phyloP scores from a whole-genome alignment of 1,140 invertebrate species.

The Sitobion miscanthi region DNA sequence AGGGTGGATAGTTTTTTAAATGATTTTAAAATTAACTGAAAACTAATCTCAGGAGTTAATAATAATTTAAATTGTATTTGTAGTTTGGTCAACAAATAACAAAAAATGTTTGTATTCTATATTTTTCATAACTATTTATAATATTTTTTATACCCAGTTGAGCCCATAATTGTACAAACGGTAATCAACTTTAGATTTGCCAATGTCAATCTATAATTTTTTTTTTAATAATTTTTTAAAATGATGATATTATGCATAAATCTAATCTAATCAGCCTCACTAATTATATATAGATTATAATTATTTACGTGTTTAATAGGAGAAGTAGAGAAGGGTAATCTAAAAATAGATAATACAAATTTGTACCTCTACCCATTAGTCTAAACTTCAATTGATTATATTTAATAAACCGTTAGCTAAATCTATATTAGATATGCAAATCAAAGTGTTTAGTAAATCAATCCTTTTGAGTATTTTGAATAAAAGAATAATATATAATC shows the following conservation, averaged over 20 bases:
- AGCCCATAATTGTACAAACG: background rate
- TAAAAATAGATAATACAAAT: background rate
- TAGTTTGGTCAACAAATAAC: background rate
- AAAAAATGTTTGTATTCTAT: background rate
- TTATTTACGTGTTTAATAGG: background rate
- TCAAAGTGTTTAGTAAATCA: background rate
- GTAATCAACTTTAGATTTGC: background rate
- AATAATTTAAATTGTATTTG: background rate
- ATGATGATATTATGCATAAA: background rate
- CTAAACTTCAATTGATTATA: slow-evolving; percentile 10
- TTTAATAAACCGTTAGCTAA: background rate
- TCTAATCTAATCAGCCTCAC: background rate
- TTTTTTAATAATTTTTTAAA: background rate
- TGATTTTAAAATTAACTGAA: background rate
- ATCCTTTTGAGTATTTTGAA: background rate
- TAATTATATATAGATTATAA: slow-evolving; percentile 4
- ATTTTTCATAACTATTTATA: background rate
- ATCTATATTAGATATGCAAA: slow-evolving; percentile 5
- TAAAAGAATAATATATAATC: background rate
- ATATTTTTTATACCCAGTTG: background rate
- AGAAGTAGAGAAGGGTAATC: background rate
- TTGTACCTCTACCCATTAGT: background rate
- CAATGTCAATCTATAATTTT: background rate
- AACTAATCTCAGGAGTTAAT: background rate
- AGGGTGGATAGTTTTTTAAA: background rate